Base-by-base conservation (phyloP, 2,113 vertebrate genomes). In the Menidia beryllina region DNA sequence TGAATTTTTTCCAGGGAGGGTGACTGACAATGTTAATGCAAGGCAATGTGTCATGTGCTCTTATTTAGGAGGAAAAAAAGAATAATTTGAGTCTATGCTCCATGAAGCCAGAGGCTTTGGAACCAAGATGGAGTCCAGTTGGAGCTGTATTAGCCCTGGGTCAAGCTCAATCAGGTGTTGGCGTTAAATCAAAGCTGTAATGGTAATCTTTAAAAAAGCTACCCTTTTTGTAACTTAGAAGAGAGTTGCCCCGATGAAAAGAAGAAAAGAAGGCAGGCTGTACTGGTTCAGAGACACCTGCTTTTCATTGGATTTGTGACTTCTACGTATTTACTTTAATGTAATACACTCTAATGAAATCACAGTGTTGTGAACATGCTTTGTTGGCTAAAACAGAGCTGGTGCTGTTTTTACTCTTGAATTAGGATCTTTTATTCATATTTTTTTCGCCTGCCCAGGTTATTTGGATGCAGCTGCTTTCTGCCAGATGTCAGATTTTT, bases 401-500 rank as follows among this genome's bases (percentile, higher is more conserved):
- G 53, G 55, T 51, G n/a, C 36, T 72, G n/a, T 69, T 72, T 26
- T 61, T 55, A 25, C 19, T 65, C 25, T 27, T 36, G 60, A 36
- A 3, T 39, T 51, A 39, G 51, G 24, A 45, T 56, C 21, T 23
- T 4, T 45, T 58, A 67, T 38, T 50, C 25, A 5, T 6, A 45
- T 14, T 60, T 55, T 49, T 20, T n/a, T 36, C 19, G 72, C 20
- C 15, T 24, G 3, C 38, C 25, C 77, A 94, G 93, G 87, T 90
- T 63, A 88, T 94, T 17, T 59, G 86, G 15, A 52, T 8, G 2
- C 93, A 93, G 79, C 90, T 86, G 14, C 43, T 88, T 0, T 82
- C 81, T 34, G 88, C 80, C 91, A 91, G 83, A 90, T 93, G 74
- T 86, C 4, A 91, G 94, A 82, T 76, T 88, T 45, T 89, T 94